Evolutionary conservation across 2,888 invertebrate genomes (phyloP).

Genomic region (Drosophila kokeensis): DNA sequence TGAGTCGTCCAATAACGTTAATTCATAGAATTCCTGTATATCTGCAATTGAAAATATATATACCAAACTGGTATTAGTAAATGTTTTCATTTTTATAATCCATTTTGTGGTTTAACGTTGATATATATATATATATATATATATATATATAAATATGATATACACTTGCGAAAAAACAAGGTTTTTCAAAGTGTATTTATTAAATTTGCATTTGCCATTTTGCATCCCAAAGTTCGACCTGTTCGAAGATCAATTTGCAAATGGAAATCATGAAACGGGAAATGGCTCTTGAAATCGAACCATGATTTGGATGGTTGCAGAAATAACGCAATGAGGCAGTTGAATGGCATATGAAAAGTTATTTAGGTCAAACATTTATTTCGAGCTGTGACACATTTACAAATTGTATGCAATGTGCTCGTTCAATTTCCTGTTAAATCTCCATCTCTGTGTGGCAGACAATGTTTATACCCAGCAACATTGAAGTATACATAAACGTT

Average conservation of each 20-base stretch:
- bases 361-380: conserved; percentile 12
- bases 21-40: conserved; percentile 99
- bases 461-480: conserved; percentile 8
- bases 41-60: conserved; percentile 88
- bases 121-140: neutral
- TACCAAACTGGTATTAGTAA: neutral
- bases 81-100: neutral
- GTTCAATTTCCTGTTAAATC: conserved; percentile 57
- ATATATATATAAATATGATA: neutral
- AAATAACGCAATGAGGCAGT: conserved; percentile 8
- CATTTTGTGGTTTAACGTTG: neutral
- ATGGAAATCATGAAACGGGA: neutral
- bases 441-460: neutral
- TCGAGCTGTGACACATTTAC: neutral
- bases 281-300: neutral
- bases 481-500: neutral
- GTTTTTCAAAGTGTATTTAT: neutral
- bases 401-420: conserved; percentile 24
- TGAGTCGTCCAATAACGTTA: conserved; percentile 97
- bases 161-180: neutral
- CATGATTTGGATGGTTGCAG: conserved; percentile 3
- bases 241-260: neutral
- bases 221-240: neutral
- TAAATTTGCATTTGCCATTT: conserved; percentile 1
- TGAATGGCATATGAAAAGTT: conserved; percentile 11